Base-by-base conservation (phyloP, 2,888 invertebrate species). In the Ganaspis brasiliensis region DNA sequence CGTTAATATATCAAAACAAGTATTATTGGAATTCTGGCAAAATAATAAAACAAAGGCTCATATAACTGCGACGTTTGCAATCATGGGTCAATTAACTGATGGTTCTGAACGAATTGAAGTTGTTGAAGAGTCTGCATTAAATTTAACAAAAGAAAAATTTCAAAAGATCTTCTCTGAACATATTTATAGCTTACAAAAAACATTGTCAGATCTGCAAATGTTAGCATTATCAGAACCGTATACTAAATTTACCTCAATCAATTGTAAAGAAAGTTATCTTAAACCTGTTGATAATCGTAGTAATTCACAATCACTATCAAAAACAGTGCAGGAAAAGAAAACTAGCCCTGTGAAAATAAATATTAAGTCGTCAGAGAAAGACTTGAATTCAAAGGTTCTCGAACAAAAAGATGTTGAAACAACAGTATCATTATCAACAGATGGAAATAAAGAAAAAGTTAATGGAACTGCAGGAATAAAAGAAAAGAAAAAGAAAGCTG, bases 1-100 rank as follows among this genome's bases (percentile, higher is more conserved):
- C 78, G 92, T 92, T 2, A 92, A 92, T 79, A 52, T 89, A 12
- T 90, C 92, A 1, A 92, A 92, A 77, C 88, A 92, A 61, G 85
- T 92, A 67, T 82, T 92, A 16, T 87, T 88, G 84, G 83, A 88
- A 75, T 92, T 90, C 79, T 87, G 87, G 81, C 81, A 88, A 10
- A 82, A 83, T n/a, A 77, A 88, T 56, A 84, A 85, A 73, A 71
- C 83, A 19, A 78, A 86, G 16, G 79, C 86, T 10, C 79, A 82
- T 9, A 82, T 91, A 2, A 74, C 80, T n/a, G 89, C 89, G 6
- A 90, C 91, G 9, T 88, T 89, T 76, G 78, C 91, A 74, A 74
- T 92, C 31, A 90, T 91, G 67, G 92, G 92, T 2, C 80, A 86
- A 72, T 80, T 89, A 21, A 82, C 84, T 5, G 86, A 89, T 74